phyloP scores from a whole-genome alignment of 1,140 invertebrate genomes.

The Rhizoglyphus robini region DNA sequence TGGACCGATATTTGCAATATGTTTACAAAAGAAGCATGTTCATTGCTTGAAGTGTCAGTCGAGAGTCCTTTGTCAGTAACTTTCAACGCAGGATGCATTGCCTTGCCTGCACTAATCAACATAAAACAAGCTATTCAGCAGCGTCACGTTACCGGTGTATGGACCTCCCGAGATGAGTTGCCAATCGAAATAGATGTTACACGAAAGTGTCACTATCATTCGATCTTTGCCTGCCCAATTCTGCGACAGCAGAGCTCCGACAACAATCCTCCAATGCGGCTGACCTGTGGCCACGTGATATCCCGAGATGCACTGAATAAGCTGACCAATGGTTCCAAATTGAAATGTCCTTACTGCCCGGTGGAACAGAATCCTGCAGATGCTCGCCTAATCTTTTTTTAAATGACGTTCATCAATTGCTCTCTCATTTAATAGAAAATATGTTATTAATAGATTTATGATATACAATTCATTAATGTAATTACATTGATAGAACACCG shows the following conservation, averaged over 20 bases:
- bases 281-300: conserved; percentile 95
- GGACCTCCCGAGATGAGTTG: conserved; percentile 88
- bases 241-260: conserved; percentile 89
- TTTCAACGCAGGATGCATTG: conserved; percentile 79
- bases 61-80: conserved; percentile 63
- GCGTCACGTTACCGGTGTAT: conserved; percentile 80
- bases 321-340: conserved; percentile 75
- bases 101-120: conserved; percentile 81
- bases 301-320: conserved; percentile 91
- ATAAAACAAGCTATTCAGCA: conserved; percentile 92
- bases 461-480: no score
- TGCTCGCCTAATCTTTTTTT: conserved; percentile 82
- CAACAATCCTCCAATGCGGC: conserved; percentile 87
- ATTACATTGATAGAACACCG: no score
- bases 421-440: no score
- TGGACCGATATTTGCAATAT: conserved; percentile 77
- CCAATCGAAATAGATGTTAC: conserved; percentile 86
- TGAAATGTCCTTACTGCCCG: conserved; percentile 97
- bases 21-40: conserved; percentile 83
- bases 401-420: conserved; percentile 16
- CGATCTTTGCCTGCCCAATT: conserved; percentile 96
- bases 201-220: conserved; percentile 78
- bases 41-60: conserved; percentile 71
- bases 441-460: no score
- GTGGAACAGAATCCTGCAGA: conserved; percentile 86